Conservation (phyloP, 2,888 invertebrate genomes). For the Cheiracanthium punctorium region DNA sequence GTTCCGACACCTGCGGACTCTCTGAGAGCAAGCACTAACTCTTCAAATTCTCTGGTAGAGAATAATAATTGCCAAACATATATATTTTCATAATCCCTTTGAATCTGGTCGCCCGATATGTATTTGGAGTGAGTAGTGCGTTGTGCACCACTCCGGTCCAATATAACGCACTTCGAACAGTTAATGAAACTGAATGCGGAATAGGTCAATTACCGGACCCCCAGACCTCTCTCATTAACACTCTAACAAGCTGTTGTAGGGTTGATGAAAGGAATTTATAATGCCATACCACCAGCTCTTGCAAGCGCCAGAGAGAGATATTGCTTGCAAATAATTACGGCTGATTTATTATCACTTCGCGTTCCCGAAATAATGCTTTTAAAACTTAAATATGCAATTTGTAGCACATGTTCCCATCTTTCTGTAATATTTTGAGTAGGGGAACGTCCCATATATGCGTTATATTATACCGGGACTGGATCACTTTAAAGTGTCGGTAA, state of each 20-base stretch:
- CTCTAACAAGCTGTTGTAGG: constrained; percentile 5
- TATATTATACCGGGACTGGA: too few species aligned
- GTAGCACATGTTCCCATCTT: neutral
- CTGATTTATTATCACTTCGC: neutral
- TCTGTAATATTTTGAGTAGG: neutral
- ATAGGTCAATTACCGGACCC: neutral
- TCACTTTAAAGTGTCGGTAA: too few species aligned
- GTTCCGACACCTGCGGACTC: neutral
- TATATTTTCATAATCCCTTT: neutral
- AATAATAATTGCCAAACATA: neutral
- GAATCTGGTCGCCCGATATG: neutral
- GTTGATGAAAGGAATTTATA: constrained; percentile 8
- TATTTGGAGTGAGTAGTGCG: neutral
- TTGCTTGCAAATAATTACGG: neutral
- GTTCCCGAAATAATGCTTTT: neutral
- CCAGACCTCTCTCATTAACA: constrained; percentile 3
- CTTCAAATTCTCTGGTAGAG: neutral
- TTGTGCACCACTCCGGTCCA: neutral
- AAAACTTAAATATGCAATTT: neutral
- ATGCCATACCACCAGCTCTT: neutral
- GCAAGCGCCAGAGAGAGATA: neutral
- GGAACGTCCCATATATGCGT: too few species aligned
- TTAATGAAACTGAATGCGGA: constrained; percentile 7
- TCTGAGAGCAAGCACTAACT: too few species aligned
- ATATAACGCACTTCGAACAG: neutral